These are phyloP conservation scores for Montipora efflorescens DNA, from an alignment of 64 coral and sea anemone genomes.

Conservation along the genomic window DNA sequence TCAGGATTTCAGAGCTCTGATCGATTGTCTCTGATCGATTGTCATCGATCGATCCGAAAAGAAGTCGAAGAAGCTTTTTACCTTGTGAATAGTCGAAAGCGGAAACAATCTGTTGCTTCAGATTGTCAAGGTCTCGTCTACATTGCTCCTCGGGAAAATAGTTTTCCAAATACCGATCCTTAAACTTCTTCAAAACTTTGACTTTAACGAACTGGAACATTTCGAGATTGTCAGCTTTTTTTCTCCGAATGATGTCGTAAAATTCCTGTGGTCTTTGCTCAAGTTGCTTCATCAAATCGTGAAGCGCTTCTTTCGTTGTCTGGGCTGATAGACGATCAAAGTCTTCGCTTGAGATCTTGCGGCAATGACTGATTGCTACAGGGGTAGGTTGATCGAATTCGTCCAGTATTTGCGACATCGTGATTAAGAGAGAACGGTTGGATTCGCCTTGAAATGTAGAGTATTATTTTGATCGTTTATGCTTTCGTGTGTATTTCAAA, in stretches of 20 bases:
- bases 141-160: conserved; percentile 33
- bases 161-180: conserved; percentile 30
- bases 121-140: neutral
- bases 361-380: neutral
- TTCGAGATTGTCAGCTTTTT: conserved; percentile 33
- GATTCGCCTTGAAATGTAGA: neutral
- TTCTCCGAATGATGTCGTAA: conserved; percentile 7
- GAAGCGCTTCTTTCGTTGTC: conserved; percentile 3
- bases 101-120: conserved; percentile 2
- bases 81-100: conserved; percentile 39
- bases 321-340: neutral
- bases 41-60: neutral
- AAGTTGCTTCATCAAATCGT: conserved; percentile 16
- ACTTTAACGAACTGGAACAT: conserved; percentile 36
- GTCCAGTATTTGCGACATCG: conserved; percentile 16
- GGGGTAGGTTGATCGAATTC: conserved; percentile 42
- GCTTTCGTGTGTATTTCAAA: neutral
- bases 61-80: neutral
- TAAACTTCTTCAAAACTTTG: conserved; percentile 10
- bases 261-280: neutral
- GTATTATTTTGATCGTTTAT: neutral
- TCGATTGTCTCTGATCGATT: neutral
- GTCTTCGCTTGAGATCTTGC: conserved; percentile 18
- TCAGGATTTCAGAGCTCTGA: too few species aligned
- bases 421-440: neutral